A percentile compares a stretch with the other conserved stretches of the same genome.
phyloP scores from a whole-genome alignment of 2,797 vertebrate species.

The Cuniculus paca region DNA sequence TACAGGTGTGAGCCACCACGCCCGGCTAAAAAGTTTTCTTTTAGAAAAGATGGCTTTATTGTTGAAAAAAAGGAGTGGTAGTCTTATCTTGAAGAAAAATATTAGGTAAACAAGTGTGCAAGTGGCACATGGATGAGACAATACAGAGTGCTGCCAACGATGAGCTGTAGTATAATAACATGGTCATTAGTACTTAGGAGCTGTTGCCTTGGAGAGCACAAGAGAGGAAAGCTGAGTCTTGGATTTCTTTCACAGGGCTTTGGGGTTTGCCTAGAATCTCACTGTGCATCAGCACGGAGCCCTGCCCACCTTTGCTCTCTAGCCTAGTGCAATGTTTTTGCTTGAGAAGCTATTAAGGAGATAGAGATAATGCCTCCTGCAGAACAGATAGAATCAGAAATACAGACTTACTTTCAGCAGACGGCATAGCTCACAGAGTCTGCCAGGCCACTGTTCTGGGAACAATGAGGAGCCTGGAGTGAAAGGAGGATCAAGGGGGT shows the following conservation, averaged over 20 bases:
- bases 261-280: neutral
- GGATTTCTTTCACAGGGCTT: neutral
- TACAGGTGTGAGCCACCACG: too few species aligned
- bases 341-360: conserved; percentile 38
- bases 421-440: neutral
- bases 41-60: neutral
- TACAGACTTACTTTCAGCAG: neutral
- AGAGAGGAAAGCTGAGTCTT: neutral
- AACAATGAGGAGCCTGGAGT: neutral
- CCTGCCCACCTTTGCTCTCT: conserved; percentile 17
- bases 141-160: rapidly evolving
- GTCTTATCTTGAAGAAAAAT: neutral
- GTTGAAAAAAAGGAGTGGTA: neutral
- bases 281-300: neutral
- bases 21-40: too few species aligned
- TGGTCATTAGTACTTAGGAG: neutral
- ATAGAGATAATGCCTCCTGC: neutral
- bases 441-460: neutral
- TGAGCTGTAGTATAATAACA: rapidly evolving
- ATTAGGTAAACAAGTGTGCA: neutral
- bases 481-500: too few species aligned
- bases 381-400: conserved; percentile 52
- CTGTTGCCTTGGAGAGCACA: neutral
- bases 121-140: neutral
- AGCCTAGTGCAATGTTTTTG: conserved; percentile 28